phyloP scores from a whole-genome alignment of 2,888 invertebrate species.

The Merodon equestris region DNA sequence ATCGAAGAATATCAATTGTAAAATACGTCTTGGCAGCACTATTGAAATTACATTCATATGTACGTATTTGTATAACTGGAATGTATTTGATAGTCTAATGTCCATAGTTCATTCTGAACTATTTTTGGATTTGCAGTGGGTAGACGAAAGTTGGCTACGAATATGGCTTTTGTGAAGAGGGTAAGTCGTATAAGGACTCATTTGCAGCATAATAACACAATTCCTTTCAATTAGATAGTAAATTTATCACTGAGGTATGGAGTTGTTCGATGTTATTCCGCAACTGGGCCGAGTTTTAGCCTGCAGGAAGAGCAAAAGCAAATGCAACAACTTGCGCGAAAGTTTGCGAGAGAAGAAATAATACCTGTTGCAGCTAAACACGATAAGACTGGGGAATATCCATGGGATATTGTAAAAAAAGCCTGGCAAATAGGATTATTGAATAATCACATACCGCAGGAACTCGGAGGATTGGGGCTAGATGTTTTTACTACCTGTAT shows the following conservation, averaged over 20 bases:
- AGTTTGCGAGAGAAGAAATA: constrained; percentile 95
- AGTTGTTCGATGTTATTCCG: constrained; percentile 32
- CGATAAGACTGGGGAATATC: constrained; percentile 95
- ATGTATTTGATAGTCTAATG: too few species aligned
- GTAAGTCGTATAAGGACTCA: too few species aligned
- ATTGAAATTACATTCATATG: too few species aligned
- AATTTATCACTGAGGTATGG: constrained; percentile 2
- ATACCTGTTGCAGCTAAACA: constrained; percentile 93
- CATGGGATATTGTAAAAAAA: constrained; percentile 96
- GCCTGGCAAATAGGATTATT: constrained; percentile 93
- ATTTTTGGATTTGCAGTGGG: too few species aligned
- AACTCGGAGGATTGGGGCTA: constrained; percentile 82
- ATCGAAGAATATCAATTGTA: too few species aligned
- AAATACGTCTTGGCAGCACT: too few species aligned
- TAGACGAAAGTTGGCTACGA: too few species aligned
- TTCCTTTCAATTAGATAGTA: too few species aligned
- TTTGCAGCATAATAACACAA: too few species aligned
- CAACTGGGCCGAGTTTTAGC: constrained; percentile 74
- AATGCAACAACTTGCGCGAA: constrained; percentile 80
- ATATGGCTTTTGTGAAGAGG: too few species aligned
- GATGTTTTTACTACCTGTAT: constrained; percentile 81
- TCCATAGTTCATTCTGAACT: too few species aligned
- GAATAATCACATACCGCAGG: constrained; percentile 91
- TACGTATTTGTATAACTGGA: too few species aligned
- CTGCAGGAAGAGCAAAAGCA: constrained; percentile 78